Evolutionary conservation across 2,888 invertebrate genomes (phyloP).

Genomic region (Eudasyphora cyanicolor): DNA sequence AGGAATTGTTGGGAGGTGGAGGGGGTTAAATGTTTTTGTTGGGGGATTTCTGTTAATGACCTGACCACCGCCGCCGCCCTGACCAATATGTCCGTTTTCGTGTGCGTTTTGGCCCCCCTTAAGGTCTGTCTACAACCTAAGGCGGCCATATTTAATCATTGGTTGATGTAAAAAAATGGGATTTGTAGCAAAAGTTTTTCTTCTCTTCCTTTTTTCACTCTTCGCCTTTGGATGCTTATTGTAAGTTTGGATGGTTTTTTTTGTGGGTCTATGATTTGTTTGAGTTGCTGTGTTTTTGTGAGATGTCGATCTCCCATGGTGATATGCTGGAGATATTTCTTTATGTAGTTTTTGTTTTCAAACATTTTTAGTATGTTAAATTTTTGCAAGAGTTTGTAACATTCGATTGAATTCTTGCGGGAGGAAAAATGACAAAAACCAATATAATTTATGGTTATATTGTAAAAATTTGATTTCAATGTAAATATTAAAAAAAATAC

Average conservation of each 20-base stretch:
- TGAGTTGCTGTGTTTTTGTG: constrained; percentile 39
- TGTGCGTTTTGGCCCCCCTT: constrained; percentile 34
- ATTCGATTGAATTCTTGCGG: background rate
- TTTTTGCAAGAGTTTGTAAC: background rate
- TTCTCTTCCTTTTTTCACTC: constrained; percentile 24
- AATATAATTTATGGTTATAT: too few relatives aligned
- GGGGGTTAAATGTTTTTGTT: too few relatives aligned
- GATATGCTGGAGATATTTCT: constrained; percentile 52
- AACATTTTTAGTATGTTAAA: background rate
- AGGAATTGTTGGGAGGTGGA: background rate
- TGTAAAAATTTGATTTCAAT: too few relatives aligned
- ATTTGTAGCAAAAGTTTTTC: constrained; percentile 53
- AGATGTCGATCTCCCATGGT: constrained; percentile 62
- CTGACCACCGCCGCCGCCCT: constrained; percentile 31
- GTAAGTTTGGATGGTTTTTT: constrained; percentile 10
- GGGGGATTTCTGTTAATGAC: constrained; percentile 55
- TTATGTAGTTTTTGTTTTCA: too few relatives aligned
- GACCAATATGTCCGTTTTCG: constrained; percentile 8
- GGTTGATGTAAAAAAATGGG: constrained; percentile 71
- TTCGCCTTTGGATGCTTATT: background rate
- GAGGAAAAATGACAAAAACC: too few relatives aligned
- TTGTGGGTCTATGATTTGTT: constrained; percentile 58
- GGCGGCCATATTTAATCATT: constrained; percentile 78
- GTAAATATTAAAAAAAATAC: too few relatives aligned
- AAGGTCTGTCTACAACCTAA: constrained; percentile 73